Conservation (phyloP, 92 coral and sea anemone species). For the Micromussa lordhowensis region DNA sequence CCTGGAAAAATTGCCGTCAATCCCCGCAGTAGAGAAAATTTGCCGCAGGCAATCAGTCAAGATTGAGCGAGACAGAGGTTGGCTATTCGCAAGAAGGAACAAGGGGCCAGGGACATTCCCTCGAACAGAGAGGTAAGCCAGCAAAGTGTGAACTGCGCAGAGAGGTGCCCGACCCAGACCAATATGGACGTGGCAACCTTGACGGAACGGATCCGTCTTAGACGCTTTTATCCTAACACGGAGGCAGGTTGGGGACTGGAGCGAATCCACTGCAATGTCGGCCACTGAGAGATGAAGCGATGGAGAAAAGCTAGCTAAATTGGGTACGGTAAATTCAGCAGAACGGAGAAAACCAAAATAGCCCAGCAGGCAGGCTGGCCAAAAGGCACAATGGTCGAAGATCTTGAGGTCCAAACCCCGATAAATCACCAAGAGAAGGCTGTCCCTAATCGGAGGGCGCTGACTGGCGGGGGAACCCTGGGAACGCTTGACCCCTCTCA, state of each 20-base stretch:
- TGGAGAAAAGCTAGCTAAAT: not conserved
- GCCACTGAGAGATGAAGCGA: not conserved
- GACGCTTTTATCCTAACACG: slow-evolving; percentile 32
- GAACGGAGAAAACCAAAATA: no score
- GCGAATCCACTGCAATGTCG: not conserved
- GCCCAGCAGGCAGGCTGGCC: slow-evolving; percentile 32
- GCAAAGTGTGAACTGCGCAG: no score
- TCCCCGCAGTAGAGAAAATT: no score
- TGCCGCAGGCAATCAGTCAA: no score
- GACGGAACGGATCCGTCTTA: slow-evolving; percentile 30
- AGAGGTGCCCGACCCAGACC: no score
- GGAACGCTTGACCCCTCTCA: no score
- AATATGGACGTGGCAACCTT: slow-evolving; percentile 20
- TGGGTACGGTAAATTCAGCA: no score
- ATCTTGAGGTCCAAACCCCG: not conserved
- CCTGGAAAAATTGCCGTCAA: no score
- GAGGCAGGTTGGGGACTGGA: not conserved
- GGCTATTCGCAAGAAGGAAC: not conserved
- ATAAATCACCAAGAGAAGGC: not conserved
- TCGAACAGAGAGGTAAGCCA: no score
- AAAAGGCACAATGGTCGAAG: slow-evolving; percentile 4
- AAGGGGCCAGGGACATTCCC: not conserved
- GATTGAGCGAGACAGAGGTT: no score
- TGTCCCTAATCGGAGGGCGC: not conserved
- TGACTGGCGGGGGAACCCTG: slow-evolving; percentile 14